Conservation (phyloP, 2,797 vertebrate genomes). For the Pyrrhura leucotis region DNA sequence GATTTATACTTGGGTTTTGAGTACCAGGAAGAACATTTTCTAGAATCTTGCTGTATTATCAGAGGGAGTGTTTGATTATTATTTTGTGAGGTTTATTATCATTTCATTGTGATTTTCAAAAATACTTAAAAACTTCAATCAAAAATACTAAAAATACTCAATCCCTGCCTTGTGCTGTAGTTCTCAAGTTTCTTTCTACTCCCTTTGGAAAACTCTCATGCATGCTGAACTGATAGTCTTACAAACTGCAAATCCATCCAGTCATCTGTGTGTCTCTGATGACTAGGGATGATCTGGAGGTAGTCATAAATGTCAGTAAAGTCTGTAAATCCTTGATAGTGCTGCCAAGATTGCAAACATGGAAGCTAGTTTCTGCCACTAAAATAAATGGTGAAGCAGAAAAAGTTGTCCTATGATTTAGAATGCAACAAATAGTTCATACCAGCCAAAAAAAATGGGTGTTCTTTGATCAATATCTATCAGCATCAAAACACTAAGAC, state of each 20-base stretch:
- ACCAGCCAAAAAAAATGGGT: not conserved
- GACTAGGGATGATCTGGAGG: not conserved
- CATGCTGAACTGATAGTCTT: not conserved
- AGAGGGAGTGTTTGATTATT: accelerated
- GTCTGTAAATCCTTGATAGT: not conserved
- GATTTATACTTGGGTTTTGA: not conserved
- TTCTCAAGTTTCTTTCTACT: not conserved
- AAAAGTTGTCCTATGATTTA: not conserved
- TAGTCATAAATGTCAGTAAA: not conserved
- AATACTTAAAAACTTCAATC: not conserved
- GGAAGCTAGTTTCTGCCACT: not conserved
- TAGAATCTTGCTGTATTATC: not conserved
- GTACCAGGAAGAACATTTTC: not conserved
- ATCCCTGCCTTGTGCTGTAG: not conserved
- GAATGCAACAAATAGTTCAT: not conserved
- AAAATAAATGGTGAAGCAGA: not conserved
- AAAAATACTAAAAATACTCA: not conserved
- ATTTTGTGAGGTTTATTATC: not conserved
- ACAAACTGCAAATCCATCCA: not conserved
- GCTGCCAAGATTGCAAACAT: not conserved
- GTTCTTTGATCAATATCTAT: not conserved
- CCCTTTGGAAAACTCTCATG: not conserved
- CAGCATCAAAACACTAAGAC: not conserved
- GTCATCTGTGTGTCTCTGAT: not conserved
- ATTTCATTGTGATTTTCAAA: not conserved